A percentile compares a stretch with the other conserved stretches of the same genome.
These are phyloP conservation scores for Sepiola atlantica DNA, from an alignment of 2,888 invertebrate genomes.

Conservation along the genomic window DNA sequence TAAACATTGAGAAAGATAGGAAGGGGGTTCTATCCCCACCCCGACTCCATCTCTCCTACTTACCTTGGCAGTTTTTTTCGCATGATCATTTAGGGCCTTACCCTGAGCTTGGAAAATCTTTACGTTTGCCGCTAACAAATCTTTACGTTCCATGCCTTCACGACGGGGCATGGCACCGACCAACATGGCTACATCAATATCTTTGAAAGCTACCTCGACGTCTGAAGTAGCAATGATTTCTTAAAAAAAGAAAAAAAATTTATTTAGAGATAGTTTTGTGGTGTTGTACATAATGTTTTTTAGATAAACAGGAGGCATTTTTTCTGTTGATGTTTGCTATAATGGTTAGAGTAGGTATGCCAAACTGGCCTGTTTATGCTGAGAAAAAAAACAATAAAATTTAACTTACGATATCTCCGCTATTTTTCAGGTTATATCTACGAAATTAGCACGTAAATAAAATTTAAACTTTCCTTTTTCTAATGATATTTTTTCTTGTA, in stretches of 20 bases:
- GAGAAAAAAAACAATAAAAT: no score
- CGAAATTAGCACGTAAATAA: no score
- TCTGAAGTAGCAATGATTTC: conserved; percentile 90
- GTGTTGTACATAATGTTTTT: no score
- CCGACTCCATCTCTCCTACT: not conserved
- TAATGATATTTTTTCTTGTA: no score
- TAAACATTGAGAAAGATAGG: not conserved
- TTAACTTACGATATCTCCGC: no score
- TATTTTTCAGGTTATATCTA: no score
- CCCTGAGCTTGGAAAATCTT: conserved; percentile 98
- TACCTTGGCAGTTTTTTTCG: conserved; percentile 93
- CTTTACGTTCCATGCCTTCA: conserved; percentile 99
- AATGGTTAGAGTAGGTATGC: no score
- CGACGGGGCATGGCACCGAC: conserved; percentile 98
- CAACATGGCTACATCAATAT: conserved; percentile 95
- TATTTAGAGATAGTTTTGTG: no score
- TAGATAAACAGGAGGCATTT: no score
- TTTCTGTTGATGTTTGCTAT: no score
- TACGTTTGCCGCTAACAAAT: conserved; percentile 96
- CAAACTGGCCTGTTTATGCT: no score
- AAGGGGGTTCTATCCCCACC: not conserved
- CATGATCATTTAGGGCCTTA: conserved; percentile 90
- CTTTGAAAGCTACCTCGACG: conserved; percentile 93
- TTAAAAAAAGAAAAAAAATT: conserved; percentile 59
- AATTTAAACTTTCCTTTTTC: no score